These are phyloP conservation scores for Oreocharis arfaki DNA, from an alignment of 2,113 vertebrate genomes.

Conservation along the genomic window DNA sequence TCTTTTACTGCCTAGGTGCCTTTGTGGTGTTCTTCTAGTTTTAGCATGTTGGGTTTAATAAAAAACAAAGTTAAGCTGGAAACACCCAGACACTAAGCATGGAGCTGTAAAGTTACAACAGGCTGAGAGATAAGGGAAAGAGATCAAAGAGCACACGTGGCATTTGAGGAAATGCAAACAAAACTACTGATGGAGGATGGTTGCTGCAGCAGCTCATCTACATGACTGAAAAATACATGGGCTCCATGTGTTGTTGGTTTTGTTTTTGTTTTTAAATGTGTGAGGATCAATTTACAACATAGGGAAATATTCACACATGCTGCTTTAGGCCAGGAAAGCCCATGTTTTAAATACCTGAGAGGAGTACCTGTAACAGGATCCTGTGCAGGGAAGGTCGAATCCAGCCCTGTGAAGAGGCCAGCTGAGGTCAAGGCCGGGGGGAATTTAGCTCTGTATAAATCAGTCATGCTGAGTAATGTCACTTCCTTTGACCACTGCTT, in stretches of 20 bases:
- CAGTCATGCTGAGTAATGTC: neutral
- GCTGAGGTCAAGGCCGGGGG: neutral
- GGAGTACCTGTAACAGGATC: neutral
- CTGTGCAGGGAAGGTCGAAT: neutral
- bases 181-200: neutral
- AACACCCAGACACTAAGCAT: neutral
- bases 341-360: neutral
- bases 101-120: neutral
- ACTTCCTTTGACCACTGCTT: neutral
- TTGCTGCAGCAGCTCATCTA: neutral
- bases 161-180: neutral
- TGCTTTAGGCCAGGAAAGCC: neutral
- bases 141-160: neutral
- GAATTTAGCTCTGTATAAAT: neutral
- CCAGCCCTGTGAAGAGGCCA: neutral
- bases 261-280: no score
- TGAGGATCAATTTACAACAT: neutral
- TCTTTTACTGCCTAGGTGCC: neutral
- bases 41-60: neutral
- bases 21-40: neutral
- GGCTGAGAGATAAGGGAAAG: neutral
- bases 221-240: neutral
- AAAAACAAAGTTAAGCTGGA: neutral
- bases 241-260: neutral
- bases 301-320: neutral